Base-by-base conservation (phyloP, 2,113 vertebrate species). In the Albula goreensis region DNA sequence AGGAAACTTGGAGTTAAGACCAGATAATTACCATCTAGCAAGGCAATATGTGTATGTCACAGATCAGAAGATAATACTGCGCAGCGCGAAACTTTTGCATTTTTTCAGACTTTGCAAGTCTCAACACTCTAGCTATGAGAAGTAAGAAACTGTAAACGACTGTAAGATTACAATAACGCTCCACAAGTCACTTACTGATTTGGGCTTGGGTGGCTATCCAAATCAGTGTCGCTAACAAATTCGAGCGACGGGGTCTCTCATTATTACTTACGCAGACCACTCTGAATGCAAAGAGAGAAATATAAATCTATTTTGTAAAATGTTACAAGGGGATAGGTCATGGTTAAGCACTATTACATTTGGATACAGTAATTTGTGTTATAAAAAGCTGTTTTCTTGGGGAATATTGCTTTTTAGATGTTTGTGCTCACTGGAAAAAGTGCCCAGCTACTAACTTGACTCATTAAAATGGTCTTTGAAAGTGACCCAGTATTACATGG, bases 391-490 rank as follows among this genome's bases (percentile, higher is more conserved):
- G 6, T 6, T 74, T 74, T 74, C 70, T 74, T 63, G 52, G 50
- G 17, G 12, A 2, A 50, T 12, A 8, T 48, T 19, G 78, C 49
- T 31, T 8, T 22, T 6, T 84, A 53, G 70, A 9, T n/a, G 50
- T 49, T 53, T n/a, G 50, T 56, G 15, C 88, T 81, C 79, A 51
- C 66, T 85, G 85, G 81, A 50, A 50, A 9, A 11, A 6, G 25
- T 81, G 2, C 56, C 22, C 48, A 77, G 81, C 22, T 22, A 57
- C n/a, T 51, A 11, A 56, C 17, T 8, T 51, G 11, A 49, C 60
- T 86, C 48, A 81, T 77, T 77, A 82, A 86, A 53, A 51, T 82
- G 12, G 57, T 13, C 15, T 86, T 82, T 19, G 49, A 22, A 52
- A 79, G 49, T 51, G 10, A 5, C 19, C 22, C 85, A 74, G 19